Evolutionary conservation across 2,113 vertebrate species (phyloP), one percentile per base, ranked within the genome.

Genomic region (Bambusicola thoracicus): DNA sequence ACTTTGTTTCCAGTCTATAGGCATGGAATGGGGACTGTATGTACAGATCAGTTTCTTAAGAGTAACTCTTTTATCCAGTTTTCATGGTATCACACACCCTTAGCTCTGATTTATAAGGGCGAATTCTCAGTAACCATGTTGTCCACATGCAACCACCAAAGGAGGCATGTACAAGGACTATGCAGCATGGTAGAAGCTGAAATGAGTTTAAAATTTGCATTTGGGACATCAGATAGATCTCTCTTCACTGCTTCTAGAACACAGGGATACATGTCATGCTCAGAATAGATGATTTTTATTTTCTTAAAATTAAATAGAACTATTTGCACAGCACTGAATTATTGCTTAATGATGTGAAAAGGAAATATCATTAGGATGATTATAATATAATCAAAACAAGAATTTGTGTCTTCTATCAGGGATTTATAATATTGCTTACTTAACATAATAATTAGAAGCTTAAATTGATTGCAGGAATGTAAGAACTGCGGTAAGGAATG

Each of bases 271-370:
- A 6, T 14, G 43, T 81, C 21, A 10, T 48, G 2, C 79, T 85
- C 9, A 85, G 94, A 79, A 87, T 5, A 69, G 8, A 18, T 34
- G 3, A 29, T 79, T 79, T 81, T 78, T 11, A 81, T 76, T 69
- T 84, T 81, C 36, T 78, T 73, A 79, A 15, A 30, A 74, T 56
- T 46, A 58, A 73, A 53, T 40, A 82, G 74, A 70, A 73, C 86
- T 65, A 67, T 75, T 85, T 87, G 43, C 34, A 81, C 30, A 41
- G 36, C 34, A 34, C 12, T 21, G 14, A 87, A 65, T 82, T 86
- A 93, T 63, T 86, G 36, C 30, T 84, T 82, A 87, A 90, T 81
- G 38, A 90, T 49, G 10, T 56, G 30, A 81, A 78, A 88, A 86
- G 53, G 25, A 90, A 94, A 36, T 87, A 67, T 44, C 38, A 80